Evolutionary conservation across 2,888 invertebrate species (phyloP), one percentile per base, ranked within the genome.

Genomic region (Cephus sareptanus): DNA sequence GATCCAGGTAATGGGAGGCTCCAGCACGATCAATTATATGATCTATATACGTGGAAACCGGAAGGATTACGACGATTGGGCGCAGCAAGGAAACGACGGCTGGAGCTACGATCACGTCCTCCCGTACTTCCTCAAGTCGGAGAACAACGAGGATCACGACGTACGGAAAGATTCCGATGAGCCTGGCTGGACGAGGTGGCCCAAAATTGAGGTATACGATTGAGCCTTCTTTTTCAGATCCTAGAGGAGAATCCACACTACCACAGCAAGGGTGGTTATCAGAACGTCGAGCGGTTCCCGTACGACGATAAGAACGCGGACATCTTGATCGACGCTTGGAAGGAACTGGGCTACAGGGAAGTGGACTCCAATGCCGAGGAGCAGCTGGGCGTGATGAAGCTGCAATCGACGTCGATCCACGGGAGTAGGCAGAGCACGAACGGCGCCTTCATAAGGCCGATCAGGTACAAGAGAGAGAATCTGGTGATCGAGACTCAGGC

Each of bases 401-500:
- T 93, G 33, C 95, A 95, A 87, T 93, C 93, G n/a, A 95, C 95
- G 0, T 92, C 94, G 1, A 92, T 92, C 75, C 90, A 94, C 85
- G 95, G 95, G 2, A 91, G 91, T 82, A 92, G 95, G 80, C 91
- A 92, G 76, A 95, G 95, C 34, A 92, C 93, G 0, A 95, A 95
- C 85, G 90, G 89, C 1, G 95, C 95, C 1, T 96, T 94, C 83
- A 94, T 96, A n/a, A 92, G 94, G 82, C 95, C 95, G 0, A 94
- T 96, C 75, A 92, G 95, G 71, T 83, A 93, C 30, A 92, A 92
- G 76, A 86, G 94, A 15, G 82, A 84, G 34, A 92, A 92, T 79
- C 81, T 92, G 11, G 85, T 82, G 35, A 82, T 92, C 40, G 83
- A 87, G 80, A 94, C 94, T 80, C 91, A 93, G 82, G 92, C 93